Evolutionary conservation across 2,888 invertebrate genomes (phyloP), one percentile per base, ranked within the genome.

Genomic region (Hetaerina titia): DNA sequence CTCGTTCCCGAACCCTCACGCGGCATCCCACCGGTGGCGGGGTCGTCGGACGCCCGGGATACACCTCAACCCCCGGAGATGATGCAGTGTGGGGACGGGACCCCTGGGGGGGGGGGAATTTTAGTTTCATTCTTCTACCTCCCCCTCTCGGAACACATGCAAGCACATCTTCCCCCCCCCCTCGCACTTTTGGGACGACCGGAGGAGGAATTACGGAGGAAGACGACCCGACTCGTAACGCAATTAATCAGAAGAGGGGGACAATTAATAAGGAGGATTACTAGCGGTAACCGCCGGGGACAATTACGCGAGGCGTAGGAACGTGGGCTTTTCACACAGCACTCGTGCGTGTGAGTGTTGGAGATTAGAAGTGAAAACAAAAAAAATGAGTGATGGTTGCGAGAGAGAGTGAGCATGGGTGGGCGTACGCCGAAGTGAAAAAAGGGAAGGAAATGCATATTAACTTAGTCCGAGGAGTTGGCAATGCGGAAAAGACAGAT

Each of bases 171-270:
- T 19, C 69, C 22, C 22, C 69, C 69, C 22, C n/a, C 69, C 22
- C 22, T 4, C 22, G 69, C 2, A 69, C 69, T 45, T 4, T 8
- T n/a, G 69, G 69, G 17, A 19, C 45, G 45, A 45, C 15, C 45
- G 88, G 25, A 25, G 88, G 15, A 31, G 89, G 56, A 57, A 57
- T 60, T 4, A 7, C 31, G 22, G 7, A 90, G 64, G 90, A 90
- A 90, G 63, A 63, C 17, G 45, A 90, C 63, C 31, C 31, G 25
- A 60, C 60, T n/a, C 90, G 63, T 31, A 63, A 90, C 31, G 90
- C 64, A 90, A 90, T 90, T 90, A 90, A 90, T 90, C 90, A 90
- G 90, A 69, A n/a, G 45, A 45, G 64, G 90, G 90, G 90, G 31
- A 90, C 90, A 90, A 90, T 90, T 90, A 90, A 90, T 90, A 64